These are phyloP conservation scores for Polypedilum vanderplanki DNA, from an alignment of 1,140 invertebrate genomes.

Conservation along the genomic window DNA sequence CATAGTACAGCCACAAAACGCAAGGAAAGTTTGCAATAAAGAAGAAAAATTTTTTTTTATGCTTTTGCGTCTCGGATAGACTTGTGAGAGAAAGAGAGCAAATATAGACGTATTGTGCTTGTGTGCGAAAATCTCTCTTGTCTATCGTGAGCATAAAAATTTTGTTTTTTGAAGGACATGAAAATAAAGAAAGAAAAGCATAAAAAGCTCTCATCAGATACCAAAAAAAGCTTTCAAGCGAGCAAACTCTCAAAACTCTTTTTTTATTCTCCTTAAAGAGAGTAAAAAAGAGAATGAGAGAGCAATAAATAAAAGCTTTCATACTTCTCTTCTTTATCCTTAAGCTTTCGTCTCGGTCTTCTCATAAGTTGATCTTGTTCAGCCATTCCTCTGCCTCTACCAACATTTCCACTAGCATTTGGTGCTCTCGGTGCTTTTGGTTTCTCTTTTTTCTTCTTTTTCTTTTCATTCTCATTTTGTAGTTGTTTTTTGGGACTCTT, in stretches of 20 bases:
- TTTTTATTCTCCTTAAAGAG: not conserved
- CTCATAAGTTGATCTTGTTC: constrained; percentile 8
- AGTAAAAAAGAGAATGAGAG: not conserved
- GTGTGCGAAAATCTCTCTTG: not conserved
- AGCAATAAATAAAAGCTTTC: not conserved
- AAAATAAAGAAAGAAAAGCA: constrained; percentile 23
- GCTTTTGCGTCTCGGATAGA: not conserved
- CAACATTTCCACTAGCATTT: not conserved
- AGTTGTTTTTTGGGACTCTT: constrained; percentile 6
- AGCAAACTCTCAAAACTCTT: not conserved
- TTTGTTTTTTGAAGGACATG: not conserved
- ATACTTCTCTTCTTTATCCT: constrained; percentile 2
- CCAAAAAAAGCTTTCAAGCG: not conserved
- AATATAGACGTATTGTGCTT: not conserved
- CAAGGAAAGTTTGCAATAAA: not conserved
- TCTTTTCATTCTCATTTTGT: not conserved
- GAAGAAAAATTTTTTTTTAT: not conserved
- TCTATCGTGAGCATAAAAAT: not conserved
- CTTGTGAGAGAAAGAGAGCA: not conserved
- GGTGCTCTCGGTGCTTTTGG: constrained; percentile 17
- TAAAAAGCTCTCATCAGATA: constrained; percentile 25
- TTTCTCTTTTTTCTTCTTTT: constrained; percentile 25
- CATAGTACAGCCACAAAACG: not conserved
- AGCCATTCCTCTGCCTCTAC: constrained; percentile 1
- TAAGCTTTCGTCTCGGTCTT: not conserved